Percentiles rank a stretch among this genome's conserved stretches.
phyloP scores from a whole-genome alignment of 2,888 invertebrate species.

The Archips crataeganus region DNA sequence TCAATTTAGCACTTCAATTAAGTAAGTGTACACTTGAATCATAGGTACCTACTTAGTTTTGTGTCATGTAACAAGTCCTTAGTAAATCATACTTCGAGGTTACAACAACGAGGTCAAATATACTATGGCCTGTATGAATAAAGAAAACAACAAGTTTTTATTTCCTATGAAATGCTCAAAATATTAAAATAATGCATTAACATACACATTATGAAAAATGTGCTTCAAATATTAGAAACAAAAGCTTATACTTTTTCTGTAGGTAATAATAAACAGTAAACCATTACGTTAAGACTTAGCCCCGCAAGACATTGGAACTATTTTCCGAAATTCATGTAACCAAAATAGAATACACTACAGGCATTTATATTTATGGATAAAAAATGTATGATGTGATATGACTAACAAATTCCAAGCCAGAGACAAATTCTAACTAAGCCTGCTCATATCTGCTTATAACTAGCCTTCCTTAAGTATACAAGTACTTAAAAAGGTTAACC shows the following conservation, averaged over 20 bases:
- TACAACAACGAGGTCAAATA: slow-evolving; percentile 2
- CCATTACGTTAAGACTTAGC: not conserved
- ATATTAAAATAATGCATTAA: too few relatives aligned
- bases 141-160: too few relatives aligned
- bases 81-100: not conserved
- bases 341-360: not conserved
- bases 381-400: not conserved
- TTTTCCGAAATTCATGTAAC: not conserved
- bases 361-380: not conserved
- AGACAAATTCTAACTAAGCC: not conserved
- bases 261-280: not conserved
- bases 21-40: slow-evolving; percentile 2
- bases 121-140: not conserved
- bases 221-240: too few relatives aligned
- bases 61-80: not conserved
- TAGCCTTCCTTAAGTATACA: too few relatives aligned
- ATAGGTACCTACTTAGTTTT: not conserved
- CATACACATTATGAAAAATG: too few relatives aligned
- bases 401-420: not conserved
- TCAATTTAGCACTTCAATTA: slow-evolving; percentile 11
- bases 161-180: too few relatives aligned
- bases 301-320: not conserved
- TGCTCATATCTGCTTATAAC: too few relatives aligned
- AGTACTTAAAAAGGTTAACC: too few relatives aligned
- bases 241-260: too few relatives aligned